Base-by-base conservation (phyloP, 2,113 vertebrate genomes). In the Ailurus styani region DNA sequence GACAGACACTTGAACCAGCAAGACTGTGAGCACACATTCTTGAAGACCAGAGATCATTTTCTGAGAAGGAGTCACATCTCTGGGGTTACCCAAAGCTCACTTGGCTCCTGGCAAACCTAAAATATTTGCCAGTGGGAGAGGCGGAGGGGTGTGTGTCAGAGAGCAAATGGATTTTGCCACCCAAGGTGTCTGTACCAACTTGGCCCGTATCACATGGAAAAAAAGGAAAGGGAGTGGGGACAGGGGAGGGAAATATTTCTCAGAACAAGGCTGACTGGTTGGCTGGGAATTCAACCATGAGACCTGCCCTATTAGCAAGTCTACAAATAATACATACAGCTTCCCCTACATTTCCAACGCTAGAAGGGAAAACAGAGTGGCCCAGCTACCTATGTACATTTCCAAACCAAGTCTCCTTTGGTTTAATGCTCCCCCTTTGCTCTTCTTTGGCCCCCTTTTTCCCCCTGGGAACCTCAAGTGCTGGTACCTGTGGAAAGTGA, bases 151-250 rank as follows among this genome's bases (percentile, higher is more conserved):
- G 47, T 94, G 34, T 89, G 50, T 87, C 88, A 82, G 97, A 98
- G 91, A 97, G 78, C 87, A 97, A 95, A 93, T 96, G 93, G 75
- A 98, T 97, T 97, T 97, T 98, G 97, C 98, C 98, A 98, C 98
- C 98, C 98, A 98, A 98, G 84, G 96, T 98, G 98, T 97, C 97
- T 98, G 97, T 98, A 98, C 97, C 97, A 98, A 98, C 96, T 98
- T 98, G 98, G 98, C 97, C 88, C 92, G 57, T 96, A 98, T 97
- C 73, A 83, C 0, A 2, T 96, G 97, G 98, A 95, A 98, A 98
- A 98, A 97, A 94, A 93, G 62, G 54, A 55, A 96, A 97, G 64
- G 23, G 60, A n/a, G 31, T 90, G 18, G 17, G 72, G 55, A 52
- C 7, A 34, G 45, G 62, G 37, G 50, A 45, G 37, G 62, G 87